Percentiles rank a stretch among this genome's conserved stretches.
phyloP scores from a whole-genome alignment of 2,113 vertebrate species.

The Paratilapia polleni region DNA sequence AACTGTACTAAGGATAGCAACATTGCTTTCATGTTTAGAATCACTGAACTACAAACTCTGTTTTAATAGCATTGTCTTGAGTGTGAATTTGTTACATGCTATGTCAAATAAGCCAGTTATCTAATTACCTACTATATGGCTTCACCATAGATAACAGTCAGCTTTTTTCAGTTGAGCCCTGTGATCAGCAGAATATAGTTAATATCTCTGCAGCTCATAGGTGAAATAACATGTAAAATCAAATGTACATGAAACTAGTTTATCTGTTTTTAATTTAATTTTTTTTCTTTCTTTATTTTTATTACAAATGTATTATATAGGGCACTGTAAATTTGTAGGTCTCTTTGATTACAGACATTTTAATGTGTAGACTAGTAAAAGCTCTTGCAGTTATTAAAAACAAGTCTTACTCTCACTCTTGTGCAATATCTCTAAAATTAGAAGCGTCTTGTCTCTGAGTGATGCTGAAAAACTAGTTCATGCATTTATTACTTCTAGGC shows the following conservation, averaged over 20 bases:
- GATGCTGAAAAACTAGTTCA: too few relatives aligned
- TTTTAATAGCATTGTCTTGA: neutral
- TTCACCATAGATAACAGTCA: conserved; percentile 30
- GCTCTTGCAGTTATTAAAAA: neutral
- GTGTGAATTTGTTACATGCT: conserved; percentile 18
- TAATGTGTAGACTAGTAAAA: neutral
- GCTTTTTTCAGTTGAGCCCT: conserved; percentile 45
- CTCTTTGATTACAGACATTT: neutral
- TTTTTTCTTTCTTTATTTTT: too few relatives aligned
- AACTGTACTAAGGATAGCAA: neutral
- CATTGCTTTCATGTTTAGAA: neutral
- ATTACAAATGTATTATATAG: too few relatives aligned
- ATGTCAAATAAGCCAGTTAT: conserved; percentile 53
- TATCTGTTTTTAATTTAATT: too few relatives aligned
- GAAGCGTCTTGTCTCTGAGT: too few relatives aligned
- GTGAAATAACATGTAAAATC: neutral
- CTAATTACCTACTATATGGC: neutral
- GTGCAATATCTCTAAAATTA: too few relatives aligned
- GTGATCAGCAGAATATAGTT: conserved; percentile 49
- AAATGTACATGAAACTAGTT: neutral
- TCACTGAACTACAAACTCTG: neutral
- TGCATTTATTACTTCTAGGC: too few relatives aligned
- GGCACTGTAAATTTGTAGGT: neutral
- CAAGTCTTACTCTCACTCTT: too few relatives aligned
- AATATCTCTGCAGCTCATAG: neutral